phyloP scores from a whole-genome alignment of 2,797 vertebrate genomes.

The Anomalospiza imberbis region DNA sequence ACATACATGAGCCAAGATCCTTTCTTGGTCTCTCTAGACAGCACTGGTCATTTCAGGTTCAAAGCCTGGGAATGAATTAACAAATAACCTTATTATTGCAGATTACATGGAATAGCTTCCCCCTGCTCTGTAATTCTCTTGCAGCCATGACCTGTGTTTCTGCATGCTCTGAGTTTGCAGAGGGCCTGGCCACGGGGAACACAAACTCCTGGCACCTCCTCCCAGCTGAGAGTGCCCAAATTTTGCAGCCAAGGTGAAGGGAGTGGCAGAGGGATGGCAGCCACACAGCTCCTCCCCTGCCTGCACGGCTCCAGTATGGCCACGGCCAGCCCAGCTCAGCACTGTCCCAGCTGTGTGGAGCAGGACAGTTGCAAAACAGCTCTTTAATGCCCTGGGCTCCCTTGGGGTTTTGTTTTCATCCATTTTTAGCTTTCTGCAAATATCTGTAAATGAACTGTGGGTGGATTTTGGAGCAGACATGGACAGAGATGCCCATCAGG shows the following conservation, averaged over 20 bases:
- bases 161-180: rapidly evolving
- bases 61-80: neutral
- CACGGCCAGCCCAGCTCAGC: neutral
- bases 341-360: rapidly evolving
- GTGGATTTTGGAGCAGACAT: neutral
- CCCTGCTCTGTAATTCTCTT: neutral
- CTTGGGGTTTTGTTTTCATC: neutral
- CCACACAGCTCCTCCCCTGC: neutral
- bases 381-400: neutral
- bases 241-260: neutral
- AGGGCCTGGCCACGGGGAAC: rapidly evolving
- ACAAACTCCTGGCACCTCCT: neutral
- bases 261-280: neutral
- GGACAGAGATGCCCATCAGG: neutral
- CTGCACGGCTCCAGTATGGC: rapidly evolving
- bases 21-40: neutral
- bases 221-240: rapidly evolving
- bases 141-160: neutral
- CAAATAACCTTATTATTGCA: neutral
- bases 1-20: neutral
- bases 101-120: neutral
- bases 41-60: neutral
- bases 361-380: neutral
- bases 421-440: neutral
- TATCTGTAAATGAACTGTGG: neutral